Evolutionary conservation across 2,888 invertebrate species (phyloP), one percentile per base, ranked within the genome.

Genomic region (Agelastica alni): DNA sequence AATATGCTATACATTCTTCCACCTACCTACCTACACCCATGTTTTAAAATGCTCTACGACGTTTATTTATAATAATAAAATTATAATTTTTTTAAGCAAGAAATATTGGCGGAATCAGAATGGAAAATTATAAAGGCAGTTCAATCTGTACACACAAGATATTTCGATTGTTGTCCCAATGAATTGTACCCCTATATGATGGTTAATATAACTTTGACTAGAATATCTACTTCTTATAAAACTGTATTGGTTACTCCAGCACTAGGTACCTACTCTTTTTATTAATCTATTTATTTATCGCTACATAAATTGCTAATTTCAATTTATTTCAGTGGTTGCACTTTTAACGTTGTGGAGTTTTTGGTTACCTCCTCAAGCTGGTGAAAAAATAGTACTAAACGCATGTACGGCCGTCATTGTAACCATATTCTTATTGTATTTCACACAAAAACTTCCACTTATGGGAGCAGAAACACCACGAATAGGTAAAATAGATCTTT

Each of bases 311-410:
- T n/a, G n/a, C n/a, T n/a, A n/a, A n/a, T n/a, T n/a, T n/a, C n/a
- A n/a, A n/a, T n/a, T n/a, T n/a, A n/a, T 66, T 65, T 51, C 75
- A 78, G 85, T 84, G 48, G 80, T 87, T 47, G 79, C 85, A 3
- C 68, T 85, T 10, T 67, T 87, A 66, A 83, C 83, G 0, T 73
- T 87, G 34, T 73, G 82, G 10, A 78, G 79, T 1, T 88, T 87
- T 70, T 85, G 85, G 84, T 66, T 87, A 41, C 86, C 87, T 1
- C 84, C 86, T 0, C 81, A 83, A 63, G 81, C 85, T 62, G 84
- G 83, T 12, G 86, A 86, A 70, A 86, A 86, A 71, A 78, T 87
- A 13, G 71, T 83, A 7, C 70, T 86, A 13, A 84, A 83, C 60
- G 82, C 83, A 4, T 77, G 82, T 46, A 81, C 82, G 5, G 79